phyloP scores from a whole-genome alignment of 1,140 invertebrate species.

The Epicauta chinensis region DNA sequence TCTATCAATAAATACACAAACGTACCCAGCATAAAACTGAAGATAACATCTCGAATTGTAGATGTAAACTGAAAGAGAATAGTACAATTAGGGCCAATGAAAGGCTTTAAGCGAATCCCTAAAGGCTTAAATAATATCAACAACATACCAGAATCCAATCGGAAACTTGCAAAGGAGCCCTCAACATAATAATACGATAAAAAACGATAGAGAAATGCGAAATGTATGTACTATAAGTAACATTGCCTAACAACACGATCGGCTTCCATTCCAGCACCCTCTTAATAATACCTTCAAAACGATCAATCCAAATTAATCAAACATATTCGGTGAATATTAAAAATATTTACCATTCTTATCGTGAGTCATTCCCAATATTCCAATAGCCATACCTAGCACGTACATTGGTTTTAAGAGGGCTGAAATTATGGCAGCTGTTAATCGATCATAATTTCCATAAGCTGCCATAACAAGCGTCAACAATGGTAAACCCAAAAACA shows the following conservation, averaged over 20 bases:
- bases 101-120: no score
- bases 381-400: constrained; percentile 26
- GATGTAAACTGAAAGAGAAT: no score
- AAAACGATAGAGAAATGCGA: constrained; percentile 26
- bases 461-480: constrained; percentile 3
- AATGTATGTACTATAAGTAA: constrained; percentile 29
- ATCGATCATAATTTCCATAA: no score
- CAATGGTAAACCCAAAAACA: constrained; percentile 17
- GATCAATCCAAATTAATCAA: no score
- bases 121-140: not conserved
- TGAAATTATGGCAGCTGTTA: constrained; percentile 16
- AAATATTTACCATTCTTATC: constrained; percentile 6
- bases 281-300: constrained; percentile 22
- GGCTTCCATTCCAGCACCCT: constrained; percentile 24
- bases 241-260: constrained; percentile 24
- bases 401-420: constrained; percentile 11
- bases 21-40: no score
- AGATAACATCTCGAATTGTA: no score
- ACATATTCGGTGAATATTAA: no score
- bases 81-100: no score
- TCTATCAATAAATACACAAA: no score
- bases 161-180: constrained; percentile 14
- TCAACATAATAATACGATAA: constrained; percentile 11
- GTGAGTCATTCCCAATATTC: constrained; percentile 24
- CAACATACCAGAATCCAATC: constrained; percentile 18